Percentiles rank a stretch among this genome's conserved stretches.
phyloP scores from a whole-genome alignment of 2,113 vertebrate species.

The Fulmarus glacialis region DNA sequence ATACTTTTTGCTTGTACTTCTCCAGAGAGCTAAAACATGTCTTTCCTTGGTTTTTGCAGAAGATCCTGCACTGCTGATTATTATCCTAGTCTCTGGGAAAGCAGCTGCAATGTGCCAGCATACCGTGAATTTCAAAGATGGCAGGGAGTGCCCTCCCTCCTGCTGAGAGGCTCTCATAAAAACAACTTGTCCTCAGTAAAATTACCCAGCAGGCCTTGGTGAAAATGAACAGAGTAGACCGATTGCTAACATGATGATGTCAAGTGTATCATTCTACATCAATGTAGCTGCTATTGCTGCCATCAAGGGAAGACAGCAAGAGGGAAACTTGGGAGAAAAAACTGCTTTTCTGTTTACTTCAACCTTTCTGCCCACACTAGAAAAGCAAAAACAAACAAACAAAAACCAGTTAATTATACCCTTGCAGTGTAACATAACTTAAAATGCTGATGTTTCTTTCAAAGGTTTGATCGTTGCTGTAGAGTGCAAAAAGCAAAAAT shows the following conservation, averaged over 20 bases:
- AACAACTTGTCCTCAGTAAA: not conserved
- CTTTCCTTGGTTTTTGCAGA: not conserved
- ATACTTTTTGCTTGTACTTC: not conserved
- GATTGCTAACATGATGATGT: not conserved
- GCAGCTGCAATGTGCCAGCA: not conserved
- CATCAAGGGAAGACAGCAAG: not conserved
- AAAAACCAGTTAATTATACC: rapidly evolving
- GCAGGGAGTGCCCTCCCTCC: not conserved
- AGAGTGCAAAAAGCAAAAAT: not conserved
- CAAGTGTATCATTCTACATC: not conserved
- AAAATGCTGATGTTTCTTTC: not conserved
- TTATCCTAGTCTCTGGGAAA: not conserved
- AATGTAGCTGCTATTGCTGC: not conserved
- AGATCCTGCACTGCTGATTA: not conserved
- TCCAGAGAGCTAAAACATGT: not conserved
- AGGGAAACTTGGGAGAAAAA: not conserved
- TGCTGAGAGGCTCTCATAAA: not conserved
- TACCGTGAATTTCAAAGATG: not conserved
- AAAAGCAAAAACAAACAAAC: not conserved
- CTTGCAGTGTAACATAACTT: not conserved
- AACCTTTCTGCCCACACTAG: not conserved
- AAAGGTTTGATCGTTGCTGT: not conserved
- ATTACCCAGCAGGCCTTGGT: not conserved
- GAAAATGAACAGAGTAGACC: not conserved
- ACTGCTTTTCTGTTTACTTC: not conserved